phyloP scores from a whole-genome alignment of 2,797 vertebrate genomes.

The Tarsius wallacei region DNA sequence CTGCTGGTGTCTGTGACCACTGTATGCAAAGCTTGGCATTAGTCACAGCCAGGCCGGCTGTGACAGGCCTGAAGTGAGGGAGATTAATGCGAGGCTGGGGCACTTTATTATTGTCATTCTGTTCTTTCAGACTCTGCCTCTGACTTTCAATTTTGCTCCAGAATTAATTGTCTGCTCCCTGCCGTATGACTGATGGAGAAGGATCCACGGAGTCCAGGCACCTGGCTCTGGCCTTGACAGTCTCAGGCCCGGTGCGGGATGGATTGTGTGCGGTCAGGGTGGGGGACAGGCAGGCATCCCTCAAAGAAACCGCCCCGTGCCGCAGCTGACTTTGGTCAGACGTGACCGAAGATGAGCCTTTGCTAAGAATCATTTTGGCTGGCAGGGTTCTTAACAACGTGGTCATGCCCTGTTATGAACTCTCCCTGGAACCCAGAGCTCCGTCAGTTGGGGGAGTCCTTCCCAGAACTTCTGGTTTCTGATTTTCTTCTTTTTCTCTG shows the following conservation, averaged over 20 bases:
- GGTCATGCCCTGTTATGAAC: slow-evolving; percentile 78
- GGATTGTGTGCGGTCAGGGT: slow-evolving; percentile 91
- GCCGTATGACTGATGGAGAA: slow-evolving; percentile 96
- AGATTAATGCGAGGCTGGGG: slow-evolving; percentile 98
- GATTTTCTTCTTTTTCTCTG: slow-evolving; percentile 59
- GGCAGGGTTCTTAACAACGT: slow-evolving; percentile 82
- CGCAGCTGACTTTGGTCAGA: slow-evolving; percentile 87
- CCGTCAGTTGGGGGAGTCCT: slow-evolving; percentile 11
- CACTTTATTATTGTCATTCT: slow-evolving; percentile 99
- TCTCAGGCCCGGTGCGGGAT: slow-evolving; percentile 89
- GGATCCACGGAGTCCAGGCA: slow-evolving; percentile 93
- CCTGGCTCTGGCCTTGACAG: slow-evolving; percentile 95
- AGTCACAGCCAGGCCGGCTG: slow-evolving; percentile 97
- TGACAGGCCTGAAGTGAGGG: slow-evolving; percentile 98
- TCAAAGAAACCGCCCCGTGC: slow-evolving; percentile 84
- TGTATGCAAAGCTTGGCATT: slow-evolving; percentile 99
- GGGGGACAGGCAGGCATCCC: slow-evolving; percentile 90
- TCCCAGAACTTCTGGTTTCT: slow-evolving; percentile 77
- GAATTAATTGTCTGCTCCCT: slow-evolving; percentile 99
- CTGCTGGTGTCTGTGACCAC: slow-evolving; percentile 96
- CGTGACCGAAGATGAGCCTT: slow-evolving; percentile 83
- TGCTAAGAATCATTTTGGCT: slow-evolving; percentile 79
- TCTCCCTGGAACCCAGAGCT: slow-evolving; percentile 68
- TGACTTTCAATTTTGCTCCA: slow-evolving; percentile 97
- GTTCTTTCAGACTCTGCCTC: slow-evolving; percentile 97